Percentiles rank a stretch among this genome's conserved stretches.
Evolutionary conservation across 2,113 vertebrate genomes (phyloP).

Genomic region (Microtus richardsoni): DNA sequence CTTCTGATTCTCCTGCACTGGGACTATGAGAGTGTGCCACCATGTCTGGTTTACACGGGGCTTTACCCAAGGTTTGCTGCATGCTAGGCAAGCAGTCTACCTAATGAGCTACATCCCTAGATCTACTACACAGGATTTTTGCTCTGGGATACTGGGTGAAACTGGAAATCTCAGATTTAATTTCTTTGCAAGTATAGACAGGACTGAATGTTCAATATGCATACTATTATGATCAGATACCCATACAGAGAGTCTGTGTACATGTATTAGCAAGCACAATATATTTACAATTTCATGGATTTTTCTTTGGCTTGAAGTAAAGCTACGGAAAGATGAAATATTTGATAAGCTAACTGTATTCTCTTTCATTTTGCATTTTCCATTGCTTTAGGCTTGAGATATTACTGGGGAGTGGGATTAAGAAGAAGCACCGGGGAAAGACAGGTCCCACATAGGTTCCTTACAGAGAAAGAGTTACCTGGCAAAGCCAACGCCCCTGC

Average conservation of each 20-base stretch:
- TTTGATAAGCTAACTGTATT: slow-evolving; percentile 9
- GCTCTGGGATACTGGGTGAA: neutral
- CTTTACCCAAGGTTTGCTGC: too few relatives aligned
- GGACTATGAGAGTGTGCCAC: too few relatives aligned
- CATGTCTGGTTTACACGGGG: too few relatives aligned
- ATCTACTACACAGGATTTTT: neutral
- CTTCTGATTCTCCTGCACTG: too few relatives aligned
- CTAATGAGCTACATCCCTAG: neutral
- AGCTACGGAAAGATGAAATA: neutral
- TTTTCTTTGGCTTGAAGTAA: slow-evolving; percentile 48
- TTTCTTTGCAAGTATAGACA: slow-evolving; percentile 22
- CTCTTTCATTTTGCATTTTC: neutral
- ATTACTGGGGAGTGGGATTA: neutral
- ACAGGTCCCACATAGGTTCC: neutral
- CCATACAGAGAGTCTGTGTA: neutral
- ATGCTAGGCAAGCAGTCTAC: neutral
- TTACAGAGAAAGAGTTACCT: slow-evolving; percentile 87
- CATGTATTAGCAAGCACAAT: slow-evolving; percentile 57
- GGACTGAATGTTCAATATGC: neutral
- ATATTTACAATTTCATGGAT: neutral
- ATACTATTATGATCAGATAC: neutral
- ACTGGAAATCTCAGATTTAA: slow-evolving; percentile 9
- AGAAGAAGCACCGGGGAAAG: neutral
- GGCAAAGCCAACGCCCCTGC: slow-evolving; percentile 97
- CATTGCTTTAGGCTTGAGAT: slow-evolving; percentile 1